Evolutionary conservation across 53 echinoderm and acorn worm genomes (phyloP).

Genomic region (Arbacia lixula): DNA sequence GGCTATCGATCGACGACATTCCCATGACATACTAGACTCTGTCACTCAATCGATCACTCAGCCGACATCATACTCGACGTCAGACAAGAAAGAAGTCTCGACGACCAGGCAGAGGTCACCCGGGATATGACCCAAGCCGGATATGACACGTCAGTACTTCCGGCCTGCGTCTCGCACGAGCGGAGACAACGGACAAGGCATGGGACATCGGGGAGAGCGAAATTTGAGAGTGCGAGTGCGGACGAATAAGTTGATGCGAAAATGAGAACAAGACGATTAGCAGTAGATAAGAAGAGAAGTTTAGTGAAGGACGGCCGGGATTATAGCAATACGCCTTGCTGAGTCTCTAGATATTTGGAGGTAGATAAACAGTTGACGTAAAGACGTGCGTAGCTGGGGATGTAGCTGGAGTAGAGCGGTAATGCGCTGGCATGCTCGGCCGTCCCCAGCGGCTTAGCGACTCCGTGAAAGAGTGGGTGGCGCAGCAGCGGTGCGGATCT

Average conservation of each 20-base stretch:
- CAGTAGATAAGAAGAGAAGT: conserved; percentile 6
- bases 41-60: conserved; percentile 27
- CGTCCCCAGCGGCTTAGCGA: conserved; percentile 10
- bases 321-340: background rate
- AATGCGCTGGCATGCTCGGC: conserved; percentile 36
- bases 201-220: background rate
- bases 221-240: background rate
- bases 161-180: conserved; percentile 17
- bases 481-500: too few species aligned
- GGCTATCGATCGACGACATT: conserved; percentile 30
- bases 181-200: background rate
- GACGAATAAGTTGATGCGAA: conserved; percentile 27
- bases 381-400: background rate
- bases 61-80: too few species aligned
- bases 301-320: background rate
- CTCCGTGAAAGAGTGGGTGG: background rate
- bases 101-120: conserved; percentile 42
- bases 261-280: conserved; percentile 3
- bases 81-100: too few species aligned
- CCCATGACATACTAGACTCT: background rate
- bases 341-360: background rate
- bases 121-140: conserved; percentile 45
- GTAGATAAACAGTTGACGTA: conserved; percentile 45
- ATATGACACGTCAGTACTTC: conserved; percentile 55
- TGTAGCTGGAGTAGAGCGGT: background rate